Conservation (phyloP, 2,797 vertebrate genomes). For the Hydrocynus forskahlii region DNA sequence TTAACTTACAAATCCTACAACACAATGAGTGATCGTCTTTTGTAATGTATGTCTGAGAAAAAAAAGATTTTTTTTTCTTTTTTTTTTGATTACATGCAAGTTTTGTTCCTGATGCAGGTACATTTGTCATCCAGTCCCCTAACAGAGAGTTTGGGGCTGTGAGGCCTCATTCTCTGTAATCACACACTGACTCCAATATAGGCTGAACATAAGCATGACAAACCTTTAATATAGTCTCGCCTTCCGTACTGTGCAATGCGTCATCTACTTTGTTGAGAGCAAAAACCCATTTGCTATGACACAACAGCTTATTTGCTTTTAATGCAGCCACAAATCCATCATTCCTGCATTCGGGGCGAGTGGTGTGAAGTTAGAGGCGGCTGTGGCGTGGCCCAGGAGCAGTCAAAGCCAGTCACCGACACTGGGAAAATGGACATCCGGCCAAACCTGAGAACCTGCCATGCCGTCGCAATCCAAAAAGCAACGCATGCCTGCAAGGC, state of each 20-base stretch:
- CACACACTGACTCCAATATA: constrained; percentile 41
- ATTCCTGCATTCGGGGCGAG: constrained; percentile 80
- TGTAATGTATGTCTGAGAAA: constrained; percentile 48
- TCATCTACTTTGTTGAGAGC: constrained; percentile 64
- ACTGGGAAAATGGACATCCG: constrained; percentile 64
- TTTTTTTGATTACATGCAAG: constrained; percentile 53
- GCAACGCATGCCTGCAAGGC: constrained; percentile 78
- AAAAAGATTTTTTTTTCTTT: background rate
- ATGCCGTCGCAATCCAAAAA: constrained; percentile 75
- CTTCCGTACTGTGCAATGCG: constrained; percentile 53
- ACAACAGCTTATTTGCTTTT: constrained; percentile 84
- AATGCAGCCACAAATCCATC: constrained; percentile 79
- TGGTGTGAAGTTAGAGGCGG: constrained; percentile 74
- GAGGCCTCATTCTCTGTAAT: constrained; percentile 48
- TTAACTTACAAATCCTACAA: constrained; percentile 51
- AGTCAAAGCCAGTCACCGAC: constrained; percentile 64
- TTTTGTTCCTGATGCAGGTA: constrained; percentile 52
- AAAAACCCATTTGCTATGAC: constrained; percentile 80
- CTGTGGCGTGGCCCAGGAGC: constrained; percentile 61
- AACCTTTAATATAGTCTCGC: constrained; percentile 60
- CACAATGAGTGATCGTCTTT: constrained; percentile 50
- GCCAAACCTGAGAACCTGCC: constrained; percentile 54
- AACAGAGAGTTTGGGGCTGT: constrained; percentile 44
- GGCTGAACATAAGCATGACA: constrained; percentile 60
- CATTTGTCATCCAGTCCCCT: constrained; percentile 56